Evolutionary conservation across 2,888 invertebrate species (phyloP).

Genomic region (Julus scanicus): DNA sequence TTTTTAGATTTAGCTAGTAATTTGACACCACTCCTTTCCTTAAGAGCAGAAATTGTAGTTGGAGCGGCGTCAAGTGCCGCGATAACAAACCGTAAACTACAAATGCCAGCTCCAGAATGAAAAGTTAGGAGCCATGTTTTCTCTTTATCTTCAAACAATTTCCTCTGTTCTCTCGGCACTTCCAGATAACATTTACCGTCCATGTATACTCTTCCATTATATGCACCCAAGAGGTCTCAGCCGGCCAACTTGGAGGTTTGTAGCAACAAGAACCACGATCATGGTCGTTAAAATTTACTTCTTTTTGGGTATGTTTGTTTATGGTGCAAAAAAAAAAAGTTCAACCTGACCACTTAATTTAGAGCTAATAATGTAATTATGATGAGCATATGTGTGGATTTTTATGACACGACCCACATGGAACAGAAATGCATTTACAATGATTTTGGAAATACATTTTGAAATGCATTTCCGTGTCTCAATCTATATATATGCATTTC

Average conservation of each 20-base stretch:
- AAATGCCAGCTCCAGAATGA: constrained; percentile 40
- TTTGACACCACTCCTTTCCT: constrained; percentile 26
- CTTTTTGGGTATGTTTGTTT: too few species aligned
- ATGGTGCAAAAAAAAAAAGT: background rate
- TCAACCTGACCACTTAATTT: background rate
- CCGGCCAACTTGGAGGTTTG: background rate
- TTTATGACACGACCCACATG: too few species aligned
- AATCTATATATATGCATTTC: too few species aligned
- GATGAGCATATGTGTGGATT: too few species aligned
- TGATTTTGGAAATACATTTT: too few species aligned
- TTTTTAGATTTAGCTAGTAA: constrained; percentile 40
- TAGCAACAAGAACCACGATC: background rate
- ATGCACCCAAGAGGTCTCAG: constrained; percentile 6
- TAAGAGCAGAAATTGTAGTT: constrained; percentile 24
- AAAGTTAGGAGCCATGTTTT: constrained; percentile 45
- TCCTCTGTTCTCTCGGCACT: constrained; percentile 39
- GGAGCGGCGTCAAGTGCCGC: constrained; percentile 1
- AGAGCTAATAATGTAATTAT: too few species aligned
- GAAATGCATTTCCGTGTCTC: too few species aligned
- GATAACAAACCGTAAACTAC: constrained; percentile 44
- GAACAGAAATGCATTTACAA: too few species aligned
- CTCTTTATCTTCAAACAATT: constrained; percentile 34
- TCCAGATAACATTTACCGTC: constrained; percentile 13
- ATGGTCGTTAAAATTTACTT: background rate
- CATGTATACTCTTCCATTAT: constrained; percentile 3